These are phyloP conservation scores for Diphyllodes magnificus DNA, from an alignment of 2,113 vertebrate genomes.

Conservation along the genomic window DNA sequence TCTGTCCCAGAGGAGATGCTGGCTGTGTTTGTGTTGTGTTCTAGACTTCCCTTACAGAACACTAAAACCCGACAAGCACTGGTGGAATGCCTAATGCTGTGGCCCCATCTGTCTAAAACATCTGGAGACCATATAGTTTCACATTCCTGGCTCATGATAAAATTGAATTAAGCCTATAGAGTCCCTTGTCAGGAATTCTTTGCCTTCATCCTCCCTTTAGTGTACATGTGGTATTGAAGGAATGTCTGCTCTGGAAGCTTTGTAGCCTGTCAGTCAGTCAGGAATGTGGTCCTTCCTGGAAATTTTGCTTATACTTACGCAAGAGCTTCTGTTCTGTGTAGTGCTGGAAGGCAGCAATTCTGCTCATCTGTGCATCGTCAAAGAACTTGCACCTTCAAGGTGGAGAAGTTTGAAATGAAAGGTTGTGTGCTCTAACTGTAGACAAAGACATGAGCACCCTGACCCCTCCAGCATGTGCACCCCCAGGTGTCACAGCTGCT, in stretches of 20 bases:
- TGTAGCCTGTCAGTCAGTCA: background rate
- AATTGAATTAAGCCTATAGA: background rate
- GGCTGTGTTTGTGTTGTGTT: background rate
- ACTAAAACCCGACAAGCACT: background rate
- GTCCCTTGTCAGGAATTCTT: background rate
- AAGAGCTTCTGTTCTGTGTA: background rate
- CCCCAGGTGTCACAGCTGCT: background rate
- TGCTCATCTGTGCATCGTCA: background rate
- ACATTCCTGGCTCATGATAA: background rate
- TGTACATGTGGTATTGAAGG: background rate
- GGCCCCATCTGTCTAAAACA: background rate
- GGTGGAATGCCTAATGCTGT: background rate
- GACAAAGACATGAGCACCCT: background rate
- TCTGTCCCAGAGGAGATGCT: background rate
- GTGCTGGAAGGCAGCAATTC: background rate
- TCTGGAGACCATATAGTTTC: background rate
- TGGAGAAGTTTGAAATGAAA: background rate
- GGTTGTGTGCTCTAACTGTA: background rate
- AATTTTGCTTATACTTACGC: background rate
- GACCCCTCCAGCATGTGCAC: background rate
- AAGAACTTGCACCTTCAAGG: background rate
- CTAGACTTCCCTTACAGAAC: background rate
- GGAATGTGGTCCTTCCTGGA: constrained; percentile 24
- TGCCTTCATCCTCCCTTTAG: background rate
- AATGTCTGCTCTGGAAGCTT: constrained; percentile 26